Conservation (phyloP, 2,113 vertebrate species). For the Grammomys dolichurus region DNA sequence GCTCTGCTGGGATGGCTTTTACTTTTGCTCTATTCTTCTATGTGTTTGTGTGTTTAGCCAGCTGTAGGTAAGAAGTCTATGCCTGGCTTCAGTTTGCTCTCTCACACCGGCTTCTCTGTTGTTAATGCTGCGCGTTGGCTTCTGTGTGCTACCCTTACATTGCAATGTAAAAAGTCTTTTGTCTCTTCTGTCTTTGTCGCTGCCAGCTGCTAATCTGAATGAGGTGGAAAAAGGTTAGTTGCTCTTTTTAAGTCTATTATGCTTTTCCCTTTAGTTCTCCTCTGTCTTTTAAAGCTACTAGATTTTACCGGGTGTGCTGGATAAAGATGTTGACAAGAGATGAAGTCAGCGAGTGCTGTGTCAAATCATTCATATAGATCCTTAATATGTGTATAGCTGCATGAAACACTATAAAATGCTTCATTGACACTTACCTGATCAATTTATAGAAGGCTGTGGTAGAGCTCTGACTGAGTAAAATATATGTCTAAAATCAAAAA, state of each 20-base stretch:
- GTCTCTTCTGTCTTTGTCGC: conserved; percentile 94
- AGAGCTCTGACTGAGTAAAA: neutral
- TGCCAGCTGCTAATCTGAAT: conserved; percentile 99
- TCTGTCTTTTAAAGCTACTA: conserved; percentile 82
- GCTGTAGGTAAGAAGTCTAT: conserved; percentile 82
- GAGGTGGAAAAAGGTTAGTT: conserved; percentile 99
- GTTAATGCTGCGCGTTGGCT: conserved; percentile 85
- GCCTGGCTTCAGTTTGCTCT: conserved; percentile 80
- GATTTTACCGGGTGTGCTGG: conserved; percentile 73
- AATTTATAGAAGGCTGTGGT: neutral
- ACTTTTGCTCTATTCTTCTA: conserved; percentile 66
- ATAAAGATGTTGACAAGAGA: conserved; percentile 63
- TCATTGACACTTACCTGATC: neutral
- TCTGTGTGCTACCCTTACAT: conserved; percentile 88
- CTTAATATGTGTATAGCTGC: neutral
- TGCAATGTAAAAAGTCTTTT: conserved; percentile 92
- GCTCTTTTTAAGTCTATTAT: conserved; percentile 89
- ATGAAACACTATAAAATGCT: neutral
- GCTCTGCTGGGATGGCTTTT: conserved; percentile 21
- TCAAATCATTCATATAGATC: conserved; percentile 45
- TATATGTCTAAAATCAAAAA: neutral
- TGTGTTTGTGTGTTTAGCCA: conserved; percentile 80
- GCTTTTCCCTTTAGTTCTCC: conserved; percentile 83
- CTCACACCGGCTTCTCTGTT: conserved; percentile 85
- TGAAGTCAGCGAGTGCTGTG: conserved; percentile 73